Percentiles rank a stretch among this genome's conserved stretches.
phyloP scores from a whole-genome alignment of 1,140 invertebrate genomes.

The Sarcophaga bullata region DNA sequence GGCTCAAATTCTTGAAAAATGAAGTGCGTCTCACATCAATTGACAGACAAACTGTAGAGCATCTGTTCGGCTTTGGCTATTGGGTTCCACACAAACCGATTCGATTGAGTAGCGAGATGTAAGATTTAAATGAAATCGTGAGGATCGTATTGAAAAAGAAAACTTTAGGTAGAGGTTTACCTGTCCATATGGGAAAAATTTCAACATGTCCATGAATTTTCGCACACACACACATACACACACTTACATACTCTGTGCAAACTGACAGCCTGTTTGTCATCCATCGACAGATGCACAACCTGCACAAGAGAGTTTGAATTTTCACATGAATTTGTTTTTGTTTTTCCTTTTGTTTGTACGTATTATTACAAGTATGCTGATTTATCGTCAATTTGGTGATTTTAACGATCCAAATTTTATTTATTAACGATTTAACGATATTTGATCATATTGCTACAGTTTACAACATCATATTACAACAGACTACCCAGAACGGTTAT shows the following conservation, averaged over 20 bases:
- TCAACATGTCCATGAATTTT: neutral
- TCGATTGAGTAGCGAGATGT: neutral
- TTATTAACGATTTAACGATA: no score
- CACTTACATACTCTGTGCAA: no score
- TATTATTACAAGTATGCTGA: no score
- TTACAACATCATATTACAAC: no score
- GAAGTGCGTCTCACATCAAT: constrained; percentile 21
- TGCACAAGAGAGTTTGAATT: no score
- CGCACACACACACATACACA: no score
- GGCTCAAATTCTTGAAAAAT: neutral
- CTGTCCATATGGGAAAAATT: constrained; percentile 4
- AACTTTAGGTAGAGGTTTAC: constrained; percentile 28
- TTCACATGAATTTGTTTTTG: neutral
- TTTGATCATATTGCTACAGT: no score
- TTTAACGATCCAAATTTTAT: no score
- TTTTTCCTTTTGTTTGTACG: neutral
- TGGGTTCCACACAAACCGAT: neutral
- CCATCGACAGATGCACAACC: no score
- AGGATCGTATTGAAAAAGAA: constrained; percentile 33
- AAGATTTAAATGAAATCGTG: neutral
- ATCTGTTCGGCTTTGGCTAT: neutral
- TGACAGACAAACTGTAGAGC: neutral
- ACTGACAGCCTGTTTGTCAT: no score
- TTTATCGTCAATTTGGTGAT: no score
- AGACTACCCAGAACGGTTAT: no score